Conservation (phyloP, 2,888 invertebrate genomes). For the Aphodius sticticus region DNA sequence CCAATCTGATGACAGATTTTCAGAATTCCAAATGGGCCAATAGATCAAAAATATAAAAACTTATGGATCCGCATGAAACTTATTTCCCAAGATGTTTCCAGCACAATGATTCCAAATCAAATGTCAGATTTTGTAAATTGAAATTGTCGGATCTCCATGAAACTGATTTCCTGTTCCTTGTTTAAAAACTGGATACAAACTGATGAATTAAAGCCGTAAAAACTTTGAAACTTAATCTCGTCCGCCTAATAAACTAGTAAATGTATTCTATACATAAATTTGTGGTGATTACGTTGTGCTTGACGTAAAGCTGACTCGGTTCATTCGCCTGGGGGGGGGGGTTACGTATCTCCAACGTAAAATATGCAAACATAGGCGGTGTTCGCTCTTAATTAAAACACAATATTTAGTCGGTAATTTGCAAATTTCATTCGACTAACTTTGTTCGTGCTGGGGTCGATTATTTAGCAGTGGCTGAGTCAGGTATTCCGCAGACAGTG, state of each 20-base stretch:
- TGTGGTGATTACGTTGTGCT: not conserved
- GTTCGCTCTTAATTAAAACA: conserved; percentile 4
- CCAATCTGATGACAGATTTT: too few relatives aligned
- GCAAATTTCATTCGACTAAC: not conserved
- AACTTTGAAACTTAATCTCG: not conserved
- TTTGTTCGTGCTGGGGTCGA: not conserved
- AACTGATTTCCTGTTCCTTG: not conserved
- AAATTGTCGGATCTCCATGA: too few relatives aligned
- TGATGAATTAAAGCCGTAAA: not conserved
- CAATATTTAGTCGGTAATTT: not conserved
- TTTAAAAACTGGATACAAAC: not conserved
- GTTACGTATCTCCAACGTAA: not conserved
- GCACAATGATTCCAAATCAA: too few relatives aligned
- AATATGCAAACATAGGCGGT: not conserved
- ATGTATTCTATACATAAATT: not conserved
- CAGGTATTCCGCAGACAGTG: too few relatives aligned
- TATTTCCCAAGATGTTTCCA: too few relatives aligned
- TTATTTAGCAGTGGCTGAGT: not conserved
- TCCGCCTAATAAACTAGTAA: not conserved
- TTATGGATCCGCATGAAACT: too few relatives aligned
- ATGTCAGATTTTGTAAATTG: too few relatives aligned
- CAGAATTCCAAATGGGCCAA: too few relatives aligned
- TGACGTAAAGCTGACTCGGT: not conserved
- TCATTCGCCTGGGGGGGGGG: not conserved
- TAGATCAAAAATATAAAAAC: too few relatives aligned